Percentiles rank a stretch among this genome's conserved stretches.
Evolutionary conservation across 2,113 vertebrate genomes (phyloP).

Genomic region (Nycticorax nycticorax): DNA sequence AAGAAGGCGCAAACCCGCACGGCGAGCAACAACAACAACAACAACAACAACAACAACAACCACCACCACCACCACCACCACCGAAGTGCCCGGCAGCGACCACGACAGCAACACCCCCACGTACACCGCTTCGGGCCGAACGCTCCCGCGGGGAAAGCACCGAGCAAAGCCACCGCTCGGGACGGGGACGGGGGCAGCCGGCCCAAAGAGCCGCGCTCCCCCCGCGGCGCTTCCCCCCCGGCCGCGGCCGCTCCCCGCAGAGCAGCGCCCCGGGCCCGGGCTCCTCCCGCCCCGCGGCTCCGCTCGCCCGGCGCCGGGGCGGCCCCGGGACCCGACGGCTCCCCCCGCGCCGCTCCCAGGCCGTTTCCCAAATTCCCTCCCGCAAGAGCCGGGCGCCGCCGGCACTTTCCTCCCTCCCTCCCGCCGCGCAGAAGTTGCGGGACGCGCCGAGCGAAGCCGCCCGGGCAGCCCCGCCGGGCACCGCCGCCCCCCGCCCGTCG

Average conservation of each 20-base stretch:
- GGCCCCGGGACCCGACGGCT: neutral
- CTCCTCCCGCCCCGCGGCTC: neutral
- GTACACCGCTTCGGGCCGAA: neutral
- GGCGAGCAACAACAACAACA: neutral
- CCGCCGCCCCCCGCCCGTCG: neutral
- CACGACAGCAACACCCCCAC: neutral
- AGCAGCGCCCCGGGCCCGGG: neutral
- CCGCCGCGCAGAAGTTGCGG: neutral
- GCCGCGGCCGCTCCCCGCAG: neutral
- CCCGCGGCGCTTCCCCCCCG: neutral
- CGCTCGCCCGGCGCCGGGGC: neutral
- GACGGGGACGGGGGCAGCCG: neutral
- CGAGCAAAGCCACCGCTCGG: neutral
- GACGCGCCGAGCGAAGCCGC: neutral
- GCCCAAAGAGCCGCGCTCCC: neutral
- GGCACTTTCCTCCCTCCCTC: neutral
- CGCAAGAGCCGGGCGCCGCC: neutral
- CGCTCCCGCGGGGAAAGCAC: neutral
- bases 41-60: neutral
- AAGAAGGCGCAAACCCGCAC: neutral
- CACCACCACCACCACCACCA: neutral
- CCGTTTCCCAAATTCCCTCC: conserved; percentile 73
- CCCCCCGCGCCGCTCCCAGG: neutral
- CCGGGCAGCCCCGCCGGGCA: neutral
- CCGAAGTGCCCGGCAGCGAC: neutral